Percentiles rank a stretch among this genome's conserved stretches.
phyloP scores from a whole-genome alignment of 37 sponge, comb jelly and placozoan genomes.

The Amphimedon queenslandica region DNA sequence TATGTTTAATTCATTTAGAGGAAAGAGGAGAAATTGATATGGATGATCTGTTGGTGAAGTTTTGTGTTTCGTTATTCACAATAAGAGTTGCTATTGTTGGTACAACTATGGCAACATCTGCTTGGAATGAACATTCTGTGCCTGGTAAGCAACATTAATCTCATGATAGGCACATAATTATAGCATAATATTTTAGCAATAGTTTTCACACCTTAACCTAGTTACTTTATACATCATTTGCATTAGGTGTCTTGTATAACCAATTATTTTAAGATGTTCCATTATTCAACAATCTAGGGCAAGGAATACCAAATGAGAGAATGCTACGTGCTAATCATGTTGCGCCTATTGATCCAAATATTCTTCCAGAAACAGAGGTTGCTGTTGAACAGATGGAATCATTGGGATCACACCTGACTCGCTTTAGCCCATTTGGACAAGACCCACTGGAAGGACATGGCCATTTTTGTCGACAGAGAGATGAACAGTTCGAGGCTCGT shows the following conservation, averaged over 20 bases:
- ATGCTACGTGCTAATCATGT: neutral
- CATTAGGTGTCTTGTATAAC: no score
- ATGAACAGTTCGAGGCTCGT: constrained; percentile 1
- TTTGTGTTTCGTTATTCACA: neutral
- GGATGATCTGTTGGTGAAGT: neutral
- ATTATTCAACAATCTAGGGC: no score
- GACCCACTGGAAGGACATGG: neutral
- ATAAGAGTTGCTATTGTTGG: constrained; percentile 1
- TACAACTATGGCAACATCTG: constrained; percentile 15
- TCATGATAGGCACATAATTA: no score
- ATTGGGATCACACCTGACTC: constrained; percentile 36
- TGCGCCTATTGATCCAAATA: neutral
- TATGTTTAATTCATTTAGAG: neutral
- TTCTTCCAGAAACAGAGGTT: constrained; percentile 2
- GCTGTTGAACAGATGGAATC: constrained; percentile 2
- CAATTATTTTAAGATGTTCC: no score
- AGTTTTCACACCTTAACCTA: neutral
- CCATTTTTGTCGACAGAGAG: neutral
- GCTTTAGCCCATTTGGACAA: constrained; percentile 69
- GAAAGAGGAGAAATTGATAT: neutral
- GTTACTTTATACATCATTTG: no score
- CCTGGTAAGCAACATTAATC: no score
- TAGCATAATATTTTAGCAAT: neutral
- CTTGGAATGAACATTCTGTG: constrained; percentile 63
- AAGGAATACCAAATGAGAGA: neutral